phyloP scores from a whole-genome alignment of 2,113 vertebrate genomes.

The Heloderma charlesbogerti region DNA sequence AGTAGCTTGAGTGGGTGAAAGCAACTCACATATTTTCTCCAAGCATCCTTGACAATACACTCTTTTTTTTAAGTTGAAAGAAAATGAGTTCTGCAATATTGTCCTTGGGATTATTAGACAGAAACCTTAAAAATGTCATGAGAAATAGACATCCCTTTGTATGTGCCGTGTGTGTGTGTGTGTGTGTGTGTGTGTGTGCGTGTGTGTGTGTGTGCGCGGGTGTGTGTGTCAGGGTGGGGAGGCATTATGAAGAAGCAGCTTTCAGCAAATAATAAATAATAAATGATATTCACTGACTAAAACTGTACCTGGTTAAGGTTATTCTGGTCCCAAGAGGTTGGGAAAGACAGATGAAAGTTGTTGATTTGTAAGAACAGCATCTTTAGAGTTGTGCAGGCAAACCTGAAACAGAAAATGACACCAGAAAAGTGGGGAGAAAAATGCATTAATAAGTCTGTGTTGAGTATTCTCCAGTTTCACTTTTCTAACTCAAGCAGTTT shows the following conservation, averaged over 20 bases:
- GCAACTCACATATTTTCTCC: background rate
- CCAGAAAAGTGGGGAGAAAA: background rate
- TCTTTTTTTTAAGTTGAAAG: background rate
- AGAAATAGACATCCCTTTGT: background rate
- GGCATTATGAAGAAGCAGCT: background rate
- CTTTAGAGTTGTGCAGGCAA: slow-evolving; percentile 17
- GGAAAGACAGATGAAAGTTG: slow-evolving; percentile 31
- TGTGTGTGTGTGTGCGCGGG: background rate
- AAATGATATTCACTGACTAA: slow-evolving; percentile 4
- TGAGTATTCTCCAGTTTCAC: too few species aligned
- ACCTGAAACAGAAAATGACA: background rate
- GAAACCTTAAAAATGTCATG: background rate
- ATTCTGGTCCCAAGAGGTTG: slow-evolving; percentile 13
- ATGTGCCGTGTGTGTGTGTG: background rate
- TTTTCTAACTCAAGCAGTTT: background rate
- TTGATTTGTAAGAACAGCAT: slow-evolving; percentile 5
- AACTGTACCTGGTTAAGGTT: slow-evolving; percentile 31
- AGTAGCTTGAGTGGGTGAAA: background rate
- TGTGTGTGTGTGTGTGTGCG: too few species aligned
- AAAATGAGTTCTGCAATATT: background rate
- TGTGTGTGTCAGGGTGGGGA: too few species aligned
- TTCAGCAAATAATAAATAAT: slow-evolving; percentile 27
- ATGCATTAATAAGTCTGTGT: background rate
- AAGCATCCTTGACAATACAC: background rate
- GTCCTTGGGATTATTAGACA: background rate